A percentile compares a stretch with the other conserved stretches of the same genome.
Evolutionary conservation across 2,888 invertebrate species (phyloP).

Genomic region (Platypus cylindrus): DNA sequence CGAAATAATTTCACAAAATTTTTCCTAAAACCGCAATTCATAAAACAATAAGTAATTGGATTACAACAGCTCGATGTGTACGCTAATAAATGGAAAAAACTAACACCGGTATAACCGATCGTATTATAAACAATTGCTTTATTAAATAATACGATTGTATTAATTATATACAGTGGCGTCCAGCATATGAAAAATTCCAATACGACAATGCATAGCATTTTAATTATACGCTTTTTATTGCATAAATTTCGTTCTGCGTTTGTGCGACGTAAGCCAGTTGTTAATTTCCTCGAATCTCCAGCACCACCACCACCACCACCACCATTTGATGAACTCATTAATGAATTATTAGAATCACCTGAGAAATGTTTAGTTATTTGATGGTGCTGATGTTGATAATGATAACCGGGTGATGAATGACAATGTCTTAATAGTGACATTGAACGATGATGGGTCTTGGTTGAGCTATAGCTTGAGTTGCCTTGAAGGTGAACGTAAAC

Average conservation of each 20-base stretch:
- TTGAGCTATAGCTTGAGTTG: slow-evolving; percentile 29
- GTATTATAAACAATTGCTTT: slow-evolving; percentile 36
- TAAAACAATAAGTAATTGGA: slow-evolving; percentile 57
- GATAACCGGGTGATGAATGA: too few relatives aligned
- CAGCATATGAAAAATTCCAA: slow-evolving; percentile 60
- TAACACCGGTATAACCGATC: slow-evolving; percentile 39
- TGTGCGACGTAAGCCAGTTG: slow-evolving; percentile 28
- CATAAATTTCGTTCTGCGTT: slow-evolving; percentile 38
- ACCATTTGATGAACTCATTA: slow-evolving; percentile 26
- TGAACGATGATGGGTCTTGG: too few relatives aligned
- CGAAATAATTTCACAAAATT: slow-evolving; percentile 47
- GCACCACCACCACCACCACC: slow-evolving; percentile 28
- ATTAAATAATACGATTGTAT: slow-evolving; percentile 44
- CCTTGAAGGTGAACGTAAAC: slow-evolving; percentile 37
- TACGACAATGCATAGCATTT: slow-evolving; percentile 55
- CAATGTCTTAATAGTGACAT: too few relatives aligned
- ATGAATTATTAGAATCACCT: too few relatives aligned
- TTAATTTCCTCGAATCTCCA: slow-evolving; percentile 11
- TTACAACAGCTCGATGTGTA: slow-evolving; percentile 52
- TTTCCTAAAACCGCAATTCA: slow-evolving; percentile 53
- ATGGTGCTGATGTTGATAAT: too few relatives aligned
- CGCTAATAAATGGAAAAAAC: slow-evolving; percentile 44
- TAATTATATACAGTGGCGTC: slow-evolving; percentile 50
- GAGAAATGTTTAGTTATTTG: too few relatives aligned
- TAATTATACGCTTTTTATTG: slow-evolving; percentile 41